Evolutionary conservation across 2,797 vertebrate species (phyloP).

Genomic region (Falco cherrug): DNA sequence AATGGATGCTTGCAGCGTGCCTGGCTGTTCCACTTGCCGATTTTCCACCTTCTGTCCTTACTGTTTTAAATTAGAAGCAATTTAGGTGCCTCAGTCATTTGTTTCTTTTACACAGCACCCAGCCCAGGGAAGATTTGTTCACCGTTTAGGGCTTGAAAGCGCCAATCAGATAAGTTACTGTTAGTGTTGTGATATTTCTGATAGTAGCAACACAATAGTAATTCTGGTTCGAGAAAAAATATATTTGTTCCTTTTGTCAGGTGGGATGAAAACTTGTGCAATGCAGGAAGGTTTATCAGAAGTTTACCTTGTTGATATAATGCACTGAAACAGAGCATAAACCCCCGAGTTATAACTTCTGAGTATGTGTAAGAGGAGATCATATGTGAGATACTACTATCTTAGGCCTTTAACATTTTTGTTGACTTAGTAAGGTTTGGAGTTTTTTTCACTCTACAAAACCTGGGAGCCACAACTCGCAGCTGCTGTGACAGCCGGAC

Average conservation of each 20-base stretch:
- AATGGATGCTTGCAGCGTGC: neutral
- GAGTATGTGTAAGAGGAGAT: neutral
- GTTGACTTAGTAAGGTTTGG: neutral
- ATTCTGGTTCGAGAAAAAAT: neutral
- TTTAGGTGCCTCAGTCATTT: neutral
- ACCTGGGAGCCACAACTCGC: neutral
- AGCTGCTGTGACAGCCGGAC: neutral
- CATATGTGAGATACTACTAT: accelerated
- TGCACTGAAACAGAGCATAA: neutral
- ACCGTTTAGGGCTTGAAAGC: neutral
- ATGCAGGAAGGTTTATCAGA: neutral
- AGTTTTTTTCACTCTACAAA: neutral
- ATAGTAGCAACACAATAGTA: neutral
- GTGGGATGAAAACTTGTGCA: neutral
- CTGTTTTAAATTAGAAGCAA: neutral
- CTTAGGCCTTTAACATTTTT: neutral
- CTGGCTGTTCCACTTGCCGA: neutral
- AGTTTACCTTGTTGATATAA: neutral
- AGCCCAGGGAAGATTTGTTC: neutral
- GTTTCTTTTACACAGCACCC: neutral
- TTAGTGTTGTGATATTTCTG: neutral
- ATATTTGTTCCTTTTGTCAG: neutral
- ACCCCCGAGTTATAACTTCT: neutral
- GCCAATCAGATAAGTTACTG: neutral
- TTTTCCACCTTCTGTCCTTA: neutral